Evolutionary conservation across 2,888 invertebrate species (phyloP).

Genomic region (Heliconius ismenius): DNA sequence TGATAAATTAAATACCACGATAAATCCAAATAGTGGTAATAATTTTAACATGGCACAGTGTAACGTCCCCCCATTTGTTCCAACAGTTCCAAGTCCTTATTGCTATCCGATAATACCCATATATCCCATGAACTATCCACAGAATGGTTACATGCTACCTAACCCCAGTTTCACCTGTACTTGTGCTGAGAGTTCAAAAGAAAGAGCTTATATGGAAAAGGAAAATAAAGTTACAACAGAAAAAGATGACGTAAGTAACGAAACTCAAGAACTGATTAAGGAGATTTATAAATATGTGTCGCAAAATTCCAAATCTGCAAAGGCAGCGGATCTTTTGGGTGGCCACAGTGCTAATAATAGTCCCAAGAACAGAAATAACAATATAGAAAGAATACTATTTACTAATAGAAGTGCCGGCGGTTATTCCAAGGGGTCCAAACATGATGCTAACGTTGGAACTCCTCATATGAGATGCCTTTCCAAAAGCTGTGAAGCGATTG

Average conservation of each 20-base stretch:
- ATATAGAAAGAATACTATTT: slow-evolving; percentile 46
- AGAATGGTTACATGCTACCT: slow-evolving; percentile 60
- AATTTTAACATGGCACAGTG: slow-evolving; percentile 51
- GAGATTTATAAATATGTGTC: slow-evolving; percentile 72
- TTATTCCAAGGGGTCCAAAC: slow-evolving; percentile 55
- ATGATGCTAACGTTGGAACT: slow-evolving; percentile 68
- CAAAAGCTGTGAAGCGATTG: slow-evolving; percentile 73
- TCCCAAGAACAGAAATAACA: slow-evolving; percentile 28
- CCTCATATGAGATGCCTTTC: slow-evolving; percentile 62
- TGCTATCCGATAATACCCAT: slow-evolving; percentile 69
- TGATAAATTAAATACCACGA: slow-evolving; percentile 44
- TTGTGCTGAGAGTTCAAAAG: slow-evolving; percentile 54
- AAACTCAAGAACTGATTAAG: slow-evolving; percentile 70
- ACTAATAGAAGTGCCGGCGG: slow-evolving; percentile 63
- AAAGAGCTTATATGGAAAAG: slow-evolving; percentile 48
- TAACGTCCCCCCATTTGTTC: slow-evolving; percentile 50
- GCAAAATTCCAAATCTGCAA: slow-evolving; percentile 52
- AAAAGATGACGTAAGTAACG: slow-evolving; percentile 47
- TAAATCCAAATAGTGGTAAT: slow-evolving; percentile 51
- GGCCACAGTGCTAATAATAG: slow-evolving; percentile 28
- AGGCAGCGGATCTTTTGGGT: slow-evolving; percentile 47
- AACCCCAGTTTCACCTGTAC: slow-evolving; percentile 62
- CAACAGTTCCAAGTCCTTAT: slow-evolving; percentile 61
- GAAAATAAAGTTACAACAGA: slow-evolving; percentile 48
- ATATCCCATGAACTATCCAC: slow-evolving; percentile 66